Percentiles rank a stretch among this genome's conserved stretches.
Conservation (phyloP, 2,113 vertebrate species). For the Phaethornis superciliosus region DNA sequence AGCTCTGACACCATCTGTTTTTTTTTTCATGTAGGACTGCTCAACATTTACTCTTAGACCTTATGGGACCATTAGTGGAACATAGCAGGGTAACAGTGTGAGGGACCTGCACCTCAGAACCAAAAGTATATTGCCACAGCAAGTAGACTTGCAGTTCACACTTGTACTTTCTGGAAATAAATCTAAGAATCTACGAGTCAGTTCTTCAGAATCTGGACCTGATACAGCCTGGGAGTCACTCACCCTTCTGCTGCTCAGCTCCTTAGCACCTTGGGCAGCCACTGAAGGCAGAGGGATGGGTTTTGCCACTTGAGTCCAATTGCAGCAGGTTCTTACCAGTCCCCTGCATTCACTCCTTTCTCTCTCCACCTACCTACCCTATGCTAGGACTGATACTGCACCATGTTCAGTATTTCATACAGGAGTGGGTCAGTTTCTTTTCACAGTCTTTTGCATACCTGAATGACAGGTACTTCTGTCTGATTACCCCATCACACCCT, state of each 20-base stretch:
- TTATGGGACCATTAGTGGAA: not conserved
- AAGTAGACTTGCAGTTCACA: not conserved
- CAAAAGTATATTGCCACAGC: not conserved
- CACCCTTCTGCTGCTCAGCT: not conserved
- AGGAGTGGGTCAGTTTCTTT: not conserved
- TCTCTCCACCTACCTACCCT: not conserved
- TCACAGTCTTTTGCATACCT: not conserved
- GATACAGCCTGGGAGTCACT: not conserved
- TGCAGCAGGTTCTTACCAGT: not conserved
- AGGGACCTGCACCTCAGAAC: not conserved
- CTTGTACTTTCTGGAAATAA: not conserved
- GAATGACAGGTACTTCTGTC: fast-evolving
- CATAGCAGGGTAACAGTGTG: not conserved
- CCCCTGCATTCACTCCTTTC: not conserved
- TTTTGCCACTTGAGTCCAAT: not conserved
- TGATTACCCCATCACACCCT: not conserved
- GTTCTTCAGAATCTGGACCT: not conserved
- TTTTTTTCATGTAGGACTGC: not conserved
- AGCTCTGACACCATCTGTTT: not conserved
- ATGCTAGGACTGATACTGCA: not conserved
- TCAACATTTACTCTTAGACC: not conserved
- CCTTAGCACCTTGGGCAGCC: not conserved
- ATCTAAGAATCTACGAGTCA: not conserved
- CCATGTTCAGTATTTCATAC: not conserved
- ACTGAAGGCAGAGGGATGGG: not conserved